phyloP scores from a whole-genome alignment of 2,888 invertebrate genomes.

The Pandemis cinnamomeana region DNA sequence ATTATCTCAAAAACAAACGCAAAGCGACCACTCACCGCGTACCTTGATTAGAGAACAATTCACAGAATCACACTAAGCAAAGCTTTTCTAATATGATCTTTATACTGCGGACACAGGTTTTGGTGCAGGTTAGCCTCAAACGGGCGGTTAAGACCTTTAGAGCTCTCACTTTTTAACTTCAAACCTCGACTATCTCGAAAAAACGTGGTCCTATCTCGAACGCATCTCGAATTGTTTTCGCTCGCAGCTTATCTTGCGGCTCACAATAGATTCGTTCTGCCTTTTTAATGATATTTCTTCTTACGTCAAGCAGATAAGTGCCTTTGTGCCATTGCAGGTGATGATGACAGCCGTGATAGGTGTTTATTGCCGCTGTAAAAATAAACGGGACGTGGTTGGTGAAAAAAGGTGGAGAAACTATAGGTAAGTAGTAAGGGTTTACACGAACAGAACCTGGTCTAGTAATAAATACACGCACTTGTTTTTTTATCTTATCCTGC shows the following conservation, averaged over 20 bases:
- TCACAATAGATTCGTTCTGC: slow-evolving; percentile 39
- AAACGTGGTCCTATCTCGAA: slow-evolving; percentile 48
- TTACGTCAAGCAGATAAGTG: slow-evolving; percentile 31
- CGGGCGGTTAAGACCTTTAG: neutral
- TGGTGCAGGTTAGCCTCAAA: neutral
- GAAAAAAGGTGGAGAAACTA: too few relatives aligned
- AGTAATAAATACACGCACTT: too few relatives aligned
- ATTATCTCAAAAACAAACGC: slow-evolving; percentile 25
- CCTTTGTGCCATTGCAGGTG: slow-evolving; percentile 26
- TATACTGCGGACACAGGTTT: neutral
- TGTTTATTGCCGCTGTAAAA: slow-evolving; percentile 11
- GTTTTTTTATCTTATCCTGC: too few relatives aligned
- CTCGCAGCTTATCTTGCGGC: slow-evolving; percentile 57
- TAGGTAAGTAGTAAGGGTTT: too few relatives aligned
- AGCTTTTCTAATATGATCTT: neutral
- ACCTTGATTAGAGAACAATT: neutral
- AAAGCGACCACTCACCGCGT: slow-evolving; percentile 10
- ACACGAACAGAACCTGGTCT: too few relatives aligned
- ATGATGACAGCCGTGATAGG: neutral
- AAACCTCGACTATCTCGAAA: slow-evolving; percentile 51
- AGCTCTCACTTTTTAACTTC: slow-evolving; percentile 22
- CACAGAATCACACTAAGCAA: neutral
- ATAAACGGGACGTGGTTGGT: neutral
- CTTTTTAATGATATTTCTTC: slow-evolving; percentile 42
- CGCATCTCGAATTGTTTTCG: slow-evolving; percentile 62